phyloP scores from a whole-genome alignment of 2,797 vertebrate species.

The Lutjanus campechanus region DNA sequence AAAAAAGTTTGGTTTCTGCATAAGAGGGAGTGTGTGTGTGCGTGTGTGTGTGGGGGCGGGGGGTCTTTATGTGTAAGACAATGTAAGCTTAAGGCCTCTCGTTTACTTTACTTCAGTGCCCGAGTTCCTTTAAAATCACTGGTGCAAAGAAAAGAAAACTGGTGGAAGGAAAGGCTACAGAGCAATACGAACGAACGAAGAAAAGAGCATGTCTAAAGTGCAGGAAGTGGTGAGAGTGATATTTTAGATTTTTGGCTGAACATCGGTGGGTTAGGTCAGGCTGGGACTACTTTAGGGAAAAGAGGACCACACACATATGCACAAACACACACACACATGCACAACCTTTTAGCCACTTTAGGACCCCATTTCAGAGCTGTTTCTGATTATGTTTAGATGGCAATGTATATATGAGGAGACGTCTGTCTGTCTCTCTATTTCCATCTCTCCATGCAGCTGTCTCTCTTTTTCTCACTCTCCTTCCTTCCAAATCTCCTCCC shows the following conservation, averaged over 20 bases:
- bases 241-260: constrained; percentile 73
- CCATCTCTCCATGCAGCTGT: constrained; percentile 46
- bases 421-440: constrained; percentile 66
- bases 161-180: constrained; percentile 6
- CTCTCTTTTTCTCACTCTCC: constrained; percentile 55
- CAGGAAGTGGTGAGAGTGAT: constrained; percentile 68
- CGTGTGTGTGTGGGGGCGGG: too few species aligned
- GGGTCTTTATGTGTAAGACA: constrained; percentile 11
- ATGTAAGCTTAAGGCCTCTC: constrained; percentile 24
- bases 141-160: constrained; percentile 18
- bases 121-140: constrained; percentile 37
- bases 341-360: constrained; percentile 54
- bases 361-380: constrained; percentile 48
- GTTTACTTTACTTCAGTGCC: constrained; percentile 34
- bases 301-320: constrained; percentile 69
- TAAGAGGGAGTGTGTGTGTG: neutral
- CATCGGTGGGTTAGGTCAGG: constrained; percentile 57
- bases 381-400: constrained; percentile 72
- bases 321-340: constrained; percentile 45
- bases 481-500: constrained; percentile 34
- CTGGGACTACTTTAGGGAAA: constrained; percentile 57
- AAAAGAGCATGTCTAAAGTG: constrained; percentile 20
- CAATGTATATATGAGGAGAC: constrained; percentile 67
- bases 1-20: constrained; percentile 11
- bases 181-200: constrained; percentile 25